Evolutionary conservation across 2,797 vertebrate species (phyloP).

Genomic region (Eulemur albifrons): DNA sequence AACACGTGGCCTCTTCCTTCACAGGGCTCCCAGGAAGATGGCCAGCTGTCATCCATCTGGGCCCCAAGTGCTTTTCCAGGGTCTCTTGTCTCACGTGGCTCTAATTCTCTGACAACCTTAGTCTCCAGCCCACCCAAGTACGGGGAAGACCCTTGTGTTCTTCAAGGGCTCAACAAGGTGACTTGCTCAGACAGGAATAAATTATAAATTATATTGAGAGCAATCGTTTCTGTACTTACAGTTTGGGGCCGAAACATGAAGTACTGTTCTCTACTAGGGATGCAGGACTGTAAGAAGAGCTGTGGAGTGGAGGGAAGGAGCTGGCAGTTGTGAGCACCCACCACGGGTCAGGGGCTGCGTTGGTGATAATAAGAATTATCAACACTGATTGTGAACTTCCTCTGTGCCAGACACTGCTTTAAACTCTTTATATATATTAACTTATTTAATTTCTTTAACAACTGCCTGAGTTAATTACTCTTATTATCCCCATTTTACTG

Average conservation of each 20-base stretch:
- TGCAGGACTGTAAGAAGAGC: background rate
- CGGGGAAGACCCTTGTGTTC: background rate
- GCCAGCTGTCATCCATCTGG: background rate
- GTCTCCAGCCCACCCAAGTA: background rate
- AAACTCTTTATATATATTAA: background rate
- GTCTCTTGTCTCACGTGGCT: background rate
- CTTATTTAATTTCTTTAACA: background rate
- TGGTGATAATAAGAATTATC: background rate
- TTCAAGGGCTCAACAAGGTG: background rate
- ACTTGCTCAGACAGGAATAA: background rate
- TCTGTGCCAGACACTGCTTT: background rate
- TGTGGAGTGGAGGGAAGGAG: background rate
- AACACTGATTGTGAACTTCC: background rate
- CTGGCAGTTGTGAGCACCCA: background rate
- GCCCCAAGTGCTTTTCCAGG: background rate
- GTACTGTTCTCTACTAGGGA: background rate
- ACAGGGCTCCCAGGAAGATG: background rate
- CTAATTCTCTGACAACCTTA: background rate
- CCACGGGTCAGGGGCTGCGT: background rate
- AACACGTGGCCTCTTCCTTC: background rate
- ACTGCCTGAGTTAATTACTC: background rate
- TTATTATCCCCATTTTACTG: background rate
- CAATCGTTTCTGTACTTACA: background rate
- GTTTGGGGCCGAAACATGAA: background rate
- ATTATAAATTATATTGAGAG: background rate